These are phyloP conservation scores for Hetaerina titia DNA, from an alignment of 2,888 invertebrate species.

Conservation along the genomic window DNA sequence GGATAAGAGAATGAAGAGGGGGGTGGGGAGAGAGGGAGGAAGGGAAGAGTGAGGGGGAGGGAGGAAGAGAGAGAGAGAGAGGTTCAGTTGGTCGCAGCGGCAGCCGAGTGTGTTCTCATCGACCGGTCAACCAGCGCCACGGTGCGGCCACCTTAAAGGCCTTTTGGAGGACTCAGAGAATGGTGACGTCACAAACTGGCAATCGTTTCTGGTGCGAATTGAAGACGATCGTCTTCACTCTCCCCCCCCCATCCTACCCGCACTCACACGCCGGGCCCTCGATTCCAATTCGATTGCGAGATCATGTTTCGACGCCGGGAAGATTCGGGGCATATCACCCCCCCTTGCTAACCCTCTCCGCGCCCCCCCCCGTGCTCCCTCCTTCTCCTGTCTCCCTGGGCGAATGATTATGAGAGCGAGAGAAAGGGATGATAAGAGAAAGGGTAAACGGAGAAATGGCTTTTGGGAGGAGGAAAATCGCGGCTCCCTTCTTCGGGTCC, in stretches of 20 bases:
- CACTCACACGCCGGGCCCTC: not conserved
- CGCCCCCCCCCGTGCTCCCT: too few species aligned
- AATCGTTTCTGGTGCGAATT: not conserved
- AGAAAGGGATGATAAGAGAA: not conserved
- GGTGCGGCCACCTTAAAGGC: conserved; percentile 53
- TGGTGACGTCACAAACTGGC: conserved; percentile 50
- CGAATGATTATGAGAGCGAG: not conserved
- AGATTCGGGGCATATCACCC: not conserved
- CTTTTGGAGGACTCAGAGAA: not conserved
- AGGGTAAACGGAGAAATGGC: too few species aligned
- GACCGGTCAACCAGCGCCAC: conserved; percentile 57
- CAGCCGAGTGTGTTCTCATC: conserved; percentile 38
- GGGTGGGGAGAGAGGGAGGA: not conserved
- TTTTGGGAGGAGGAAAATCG: too few species aligned
- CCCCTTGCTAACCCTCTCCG: too few species aligned
- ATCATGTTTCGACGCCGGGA: conserved; percentile 1
- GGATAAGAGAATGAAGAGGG: not conserved
- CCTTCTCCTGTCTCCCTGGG: not conserved
- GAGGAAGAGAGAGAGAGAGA: not conserved
- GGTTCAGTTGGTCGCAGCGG: conserved; percentile 1
- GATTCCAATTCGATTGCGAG: not conserved
- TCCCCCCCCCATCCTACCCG: not conserved
- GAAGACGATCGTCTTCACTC: not conserved
- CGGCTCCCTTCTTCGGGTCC: too few species aligned
- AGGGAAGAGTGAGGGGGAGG: not conserved